Base-by-base conservation (phyloP, 2,797 vertebrate genomes). In the Balearica regulorum region DNA sequence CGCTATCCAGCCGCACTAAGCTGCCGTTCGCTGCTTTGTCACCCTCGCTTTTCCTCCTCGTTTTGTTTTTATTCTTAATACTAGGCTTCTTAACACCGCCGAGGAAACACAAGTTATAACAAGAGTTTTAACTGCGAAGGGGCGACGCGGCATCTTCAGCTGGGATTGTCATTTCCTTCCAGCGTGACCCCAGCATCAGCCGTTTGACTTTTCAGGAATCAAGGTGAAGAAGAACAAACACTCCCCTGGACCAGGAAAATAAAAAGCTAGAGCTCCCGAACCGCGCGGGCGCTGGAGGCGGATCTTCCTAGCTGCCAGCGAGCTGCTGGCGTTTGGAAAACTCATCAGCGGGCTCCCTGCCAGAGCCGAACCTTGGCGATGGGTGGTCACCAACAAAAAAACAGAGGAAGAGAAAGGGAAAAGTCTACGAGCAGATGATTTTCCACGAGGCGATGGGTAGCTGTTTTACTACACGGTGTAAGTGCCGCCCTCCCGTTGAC, bases 221-320 rank as follows among this genome's bases (percentile, higher is more conserved):
- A 97, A 98, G 98, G 98, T 98, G 98, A 98, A 97, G 98, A 97
- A 98, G 98, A 98, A 98, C 97, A 99, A 99, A 98, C 98, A 98
- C 8, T 46, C 49, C 58, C 58, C 26, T 75, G 19, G 66, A 48
- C 11, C 53, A 16, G 66, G 44, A 48, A 80, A 84, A 71, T 19
- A 58, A 33, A 62, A 49, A 35, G 17, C 26, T 9, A 15, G 69
- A 78, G 73, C 1, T 6, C 26, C 60, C 78, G 81, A 48, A 49
- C 46, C 44, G 85, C 24, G 13, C 26, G 25, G 68, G 78, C 46
- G 43, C 84, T 48, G 39, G 71, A 16, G 61, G 75, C 48, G 77
- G 89, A 48, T 93, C 81, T 80, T 43, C 93, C 28, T 64, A 93
- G 93, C 96, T 96, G 89, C 97, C 97, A 97, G 94, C 77, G 9